These are phyloP conservation scores for Hylaea fasciaria DNA, from an alignment of 2,888 invertebrate species.

Conservation along the genomic window DNA sequence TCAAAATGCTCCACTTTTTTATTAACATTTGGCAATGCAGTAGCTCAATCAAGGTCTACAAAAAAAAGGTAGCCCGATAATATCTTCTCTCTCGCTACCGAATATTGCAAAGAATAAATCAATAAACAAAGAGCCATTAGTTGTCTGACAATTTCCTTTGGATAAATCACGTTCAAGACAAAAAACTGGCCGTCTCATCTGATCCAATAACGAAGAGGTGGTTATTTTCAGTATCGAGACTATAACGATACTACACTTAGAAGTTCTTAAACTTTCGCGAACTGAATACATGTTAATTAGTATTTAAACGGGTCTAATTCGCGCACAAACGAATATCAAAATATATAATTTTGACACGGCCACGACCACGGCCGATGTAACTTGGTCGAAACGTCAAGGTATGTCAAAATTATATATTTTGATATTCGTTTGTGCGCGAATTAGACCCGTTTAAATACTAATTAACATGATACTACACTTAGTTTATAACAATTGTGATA, in stretches of 20 bases:
- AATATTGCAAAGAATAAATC: conserved; percentile 82
- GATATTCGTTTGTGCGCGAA: no score
- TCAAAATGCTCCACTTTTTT: conserved; percentile 47
- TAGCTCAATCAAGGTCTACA: conserved; percentile 67
- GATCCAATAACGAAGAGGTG: conserved; percentile 66
- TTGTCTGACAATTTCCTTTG: conserved; percentile 83
- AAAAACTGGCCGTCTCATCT: conserved; percentile 68
- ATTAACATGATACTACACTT: no score
- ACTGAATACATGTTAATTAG: no score
- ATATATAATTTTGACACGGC: no score
- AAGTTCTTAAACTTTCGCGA: no score
- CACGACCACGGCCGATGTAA: no score
- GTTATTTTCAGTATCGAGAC: conserved; percentile 52
- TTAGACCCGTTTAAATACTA: no score
- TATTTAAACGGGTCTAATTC: no score
- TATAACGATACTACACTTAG: conserved; percentile 51
- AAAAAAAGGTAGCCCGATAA: conserved; percentile 66
- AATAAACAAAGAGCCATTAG: conserved; percentile 84
- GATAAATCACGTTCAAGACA: conserved; percentile 76
- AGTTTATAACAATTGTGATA: no score
- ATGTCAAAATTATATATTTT: no score
- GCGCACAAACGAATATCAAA: no score
- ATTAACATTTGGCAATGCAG: conserved; percentile 57
- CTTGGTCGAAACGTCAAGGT: no score
- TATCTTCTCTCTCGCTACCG: conserved; percentile 73